Percentiles rank a stretch among this genome's conserved stretches.
Evolutionary conservation across 2,888 invertebrate genomes (phyloP).

Genomic region (Lycia hirtaria): DNA sequence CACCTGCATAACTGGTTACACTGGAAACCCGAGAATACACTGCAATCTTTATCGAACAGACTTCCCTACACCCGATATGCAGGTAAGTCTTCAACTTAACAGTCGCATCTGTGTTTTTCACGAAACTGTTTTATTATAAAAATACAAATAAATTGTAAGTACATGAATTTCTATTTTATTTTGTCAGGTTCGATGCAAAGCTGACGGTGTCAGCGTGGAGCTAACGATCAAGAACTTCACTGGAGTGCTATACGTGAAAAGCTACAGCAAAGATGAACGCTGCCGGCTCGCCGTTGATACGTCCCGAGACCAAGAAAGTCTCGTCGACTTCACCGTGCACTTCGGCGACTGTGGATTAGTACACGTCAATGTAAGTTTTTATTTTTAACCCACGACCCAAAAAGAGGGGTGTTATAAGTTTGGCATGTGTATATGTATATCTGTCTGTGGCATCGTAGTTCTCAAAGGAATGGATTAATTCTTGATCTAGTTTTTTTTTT

Average conservation of each 20-base stretch:
- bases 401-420: too few species aligned
- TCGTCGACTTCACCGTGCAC: conserved; percentile 93
- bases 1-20: conserved; percentile 90
- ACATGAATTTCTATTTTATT: not conserved
- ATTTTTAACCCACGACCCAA: too few species aligned
- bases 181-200: conserved; percentile 92
- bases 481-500: too few species aligned
- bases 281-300: conserved; percentile 93
- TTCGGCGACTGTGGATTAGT: conserved; percentile 97
- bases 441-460: too few species aligned
- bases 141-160: not conserved
- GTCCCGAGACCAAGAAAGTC: conserved; percentile 88
- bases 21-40: conserved; percentile 90
- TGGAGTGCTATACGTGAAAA: conserved; percentile 96
- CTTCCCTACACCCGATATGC: conserved; percentile 94
- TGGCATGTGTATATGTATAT: too few species aligned
- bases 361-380: conserved; percentile 91
- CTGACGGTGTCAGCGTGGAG: conserved; percentile 95
- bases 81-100: conserved; percentile 55
- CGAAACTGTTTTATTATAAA: not conserved
- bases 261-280: conserved; percentile 96
- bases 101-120: not conserved
- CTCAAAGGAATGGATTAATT: too few species aligned
- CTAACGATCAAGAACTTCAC: conserved; percentile 93
- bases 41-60: conserved; percentile 91